Evolutionary conservation across 2,113 vertebrate species (phyloP), one percentile per base, ranked within the genome.

Genomic region (Australoheros scitulus): DNA sequence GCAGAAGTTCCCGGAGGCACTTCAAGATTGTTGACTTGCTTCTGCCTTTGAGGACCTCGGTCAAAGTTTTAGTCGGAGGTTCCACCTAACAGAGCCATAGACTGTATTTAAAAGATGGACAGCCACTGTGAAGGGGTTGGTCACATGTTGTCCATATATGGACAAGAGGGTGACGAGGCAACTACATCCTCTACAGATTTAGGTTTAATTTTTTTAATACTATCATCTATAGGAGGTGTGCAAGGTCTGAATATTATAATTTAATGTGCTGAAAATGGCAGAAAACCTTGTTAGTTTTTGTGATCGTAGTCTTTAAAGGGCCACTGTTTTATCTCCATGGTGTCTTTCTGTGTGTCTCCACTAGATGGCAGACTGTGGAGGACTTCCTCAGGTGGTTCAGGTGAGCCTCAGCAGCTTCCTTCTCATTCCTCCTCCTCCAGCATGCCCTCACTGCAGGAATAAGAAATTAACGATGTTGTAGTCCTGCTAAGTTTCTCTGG

Each of bases 301-400:
- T 11, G 5, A 47, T 68, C 3, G 1, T 47, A 47, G 38, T 2
- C 8, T 68, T 47, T 43, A 68, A 26, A 68, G 38, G 13, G 22
- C 17, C 9, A 0, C 4, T 3, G 41, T 50, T 50, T 68, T 29
- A 18, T 26, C 15, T 22, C 41, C 22, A 24, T 41, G 2, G 3
- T 78, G 55, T 83, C 4, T 6, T 82, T 34, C 29, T 52, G 1
- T 87, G 24, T 84, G 87, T 82, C 56, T 87, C 75, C 95, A 94
- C 83, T 91, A 99, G 98, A 99, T 99, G 98, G 97, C 97, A 0
- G 97, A 99, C 94, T 99, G 98, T 3, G 98, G 98, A 29, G 98
- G 97, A 24, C 95, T 99, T 70, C 98, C 98, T 32, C 98, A 99
- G 92, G 97, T 98, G 58, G 97, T 99, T 75, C 98, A 99, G 96